Conservation (phyloP, 2,888 invertebrate species). For the Spicauda simplicius region DNA sequence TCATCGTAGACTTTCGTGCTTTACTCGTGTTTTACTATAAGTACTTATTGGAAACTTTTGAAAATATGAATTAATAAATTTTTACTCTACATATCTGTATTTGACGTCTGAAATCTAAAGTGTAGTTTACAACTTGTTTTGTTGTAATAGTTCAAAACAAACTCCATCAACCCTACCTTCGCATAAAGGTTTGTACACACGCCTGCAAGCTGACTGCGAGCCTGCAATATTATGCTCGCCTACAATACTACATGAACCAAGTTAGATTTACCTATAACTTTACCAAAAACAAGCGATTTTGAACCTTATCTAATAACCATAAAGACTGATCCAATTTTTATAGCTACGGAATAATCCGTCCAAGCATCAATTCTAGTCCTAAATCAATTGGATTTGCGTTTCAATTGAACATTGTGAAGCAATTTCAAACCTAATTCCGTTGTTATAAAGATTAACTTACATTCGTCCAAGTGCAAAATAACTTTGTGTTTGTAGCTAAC, state of each 20-base stretch:
- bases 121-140: background rate
- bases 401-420: background rate
- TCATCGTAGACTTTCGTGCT: too few relatives aligned
- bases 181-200: constrained; percentile 1
- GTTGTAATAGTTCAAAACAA: background rate
- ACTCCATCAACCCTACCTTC: constrained; percentile 7
- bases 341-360: background rate
- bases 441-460: too few relatives aligned
- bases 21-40: too few relatives aligned
- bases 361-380: background rate
- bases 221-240: constrained; percentile 1
- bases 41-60: too few relatives aligned
- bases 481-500: too few relatives aligned
- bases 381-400: background rate
- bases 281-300: background rate
- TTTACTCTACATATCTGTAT: too few relatives aligned
- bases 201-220: constrained; percentile 11
- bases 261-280: background rate
- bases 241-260: constrained; percentile 8
- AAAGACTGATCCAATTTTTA: background rate
- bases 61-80: too few relatives aligned
- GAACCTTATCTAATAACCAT: background rate
- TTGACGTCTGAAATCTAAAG: background rate
- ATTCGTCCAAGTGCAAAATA: too few relatives aligned
- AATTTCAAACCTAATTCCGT: background rate